Conservation (phyloP, 2,113 vertebrate genomes). For the Picathartes gymnocephalus region DNA sequence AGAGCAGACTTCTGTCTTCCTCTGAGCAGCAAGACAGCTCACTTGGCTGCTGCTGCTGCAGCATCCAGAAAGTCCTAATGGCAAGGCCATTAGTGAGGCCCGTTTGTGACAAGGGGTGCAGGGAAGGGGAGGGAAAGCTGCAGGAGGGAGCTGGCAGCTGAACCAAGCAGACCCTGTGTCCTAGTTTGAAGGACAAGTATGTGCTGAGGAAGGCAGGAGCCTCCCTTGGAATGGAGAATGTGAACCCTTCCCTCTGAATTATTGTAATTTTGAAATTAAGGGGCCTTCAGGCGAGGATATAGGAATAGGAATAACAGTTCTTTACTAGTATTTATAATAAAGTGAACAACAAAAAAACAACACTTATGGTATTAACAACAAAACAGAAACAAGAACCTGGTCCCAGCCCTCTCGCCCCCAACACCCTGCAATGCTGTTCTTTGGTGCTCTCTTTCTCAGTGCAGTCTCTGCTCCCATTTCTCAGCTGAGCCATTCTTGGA, state of each 20-base stretch:
- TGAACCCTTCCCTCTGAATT: too few relatives aligned
- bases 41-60: not conserved
- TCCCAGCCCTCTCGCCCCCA: too few relatives aligned
- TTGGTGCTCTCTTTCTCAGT: not conserved
- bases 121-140: not conserved
- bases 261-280: too few relatives aligned
- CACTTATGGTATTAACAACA: too few relatives aligned
- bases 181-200: too few relatives aligned
- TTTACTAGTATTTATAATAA: too few relatives aligned
- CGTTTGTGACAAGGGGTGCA: not conserved
- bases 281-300: too few relatives aligned
- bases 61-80: not conserved
- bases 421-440: not conserved
- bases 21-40: not conserved
- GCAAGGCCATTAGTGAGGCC: not conserved
- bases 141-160: not conserved
- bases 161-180: not conserved
- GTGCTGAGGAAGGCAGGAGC: too few relatives aligned
- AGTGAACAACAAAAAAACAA: too few relatives aligned
- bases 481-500: not conserved
- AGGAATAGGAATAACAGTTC: too few relatives aligned
- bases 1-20: not conserved
- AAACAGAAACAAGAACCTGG: too few relatives aligned
- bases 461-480: not conserved
- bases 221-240: too few relatives aligned